phyloP scores from a whole-genome alignment of 2,113 vertebrate genomes.

The Pandion haliaetus region DNA sequence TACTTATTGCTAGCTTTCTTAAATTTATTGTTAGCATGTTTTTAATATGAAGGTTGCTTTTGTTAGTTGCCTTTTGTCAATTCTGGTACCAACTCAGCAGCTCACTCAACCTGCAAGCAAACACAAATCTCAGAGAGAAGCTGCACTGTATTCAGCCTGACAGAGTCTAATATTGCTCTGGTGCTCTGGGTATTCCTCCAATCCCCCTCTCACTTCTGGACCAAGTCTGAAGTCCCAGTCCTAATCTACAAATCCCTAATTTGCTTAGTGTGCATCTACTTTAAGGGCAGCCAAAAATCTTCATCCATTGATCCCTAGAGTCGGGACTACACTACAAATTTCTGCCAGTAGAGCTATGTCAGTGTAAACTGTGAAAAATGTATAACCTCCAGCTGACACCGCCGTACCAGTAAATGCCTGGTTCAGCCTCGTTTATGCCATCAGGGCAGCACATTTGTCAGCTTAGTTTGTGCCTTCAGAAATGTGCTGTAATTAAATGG shows the following conservation, averaged over 20 bases:
- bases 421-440: not conserved
- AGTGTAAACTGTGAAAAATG: not conserved
- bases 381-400: not conserved
- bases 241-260: constrained; percentile 50
- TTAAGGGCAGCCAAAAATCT: constrained; percentile 18
- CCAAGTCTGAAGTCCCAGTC: not conserved
- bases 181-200: constrained; percentile 23
- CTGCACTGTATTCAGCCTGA: not conserved
- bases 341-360: not conserved
- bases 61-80: not conserved
- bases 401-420: not conserved
- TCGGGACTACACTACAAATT: not conserved
- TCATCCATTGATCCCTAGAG: not conserved
- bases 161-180: constrained; percentile 29
- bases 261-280: constrained; percentile 1
- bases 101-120: not conserved
- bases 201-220: not conserved
- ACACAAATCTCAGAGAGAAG: not conserved
- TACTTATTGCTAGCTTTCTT: not conserved
- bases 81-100: not conserved
- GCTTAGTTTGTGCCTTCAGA: not conserved
- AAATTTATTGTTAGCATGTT: not conserved
- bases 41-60: not conserved
- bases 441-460: not conserved
- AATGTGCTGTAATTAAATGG: not conserved